Percentiles rank a stretch among this genome's conserved stretches.
Evolutionary conservation across 2,888 invertebrate genomes (phyloP).

Genomic region (Eustalomyia histrio): DNA sequence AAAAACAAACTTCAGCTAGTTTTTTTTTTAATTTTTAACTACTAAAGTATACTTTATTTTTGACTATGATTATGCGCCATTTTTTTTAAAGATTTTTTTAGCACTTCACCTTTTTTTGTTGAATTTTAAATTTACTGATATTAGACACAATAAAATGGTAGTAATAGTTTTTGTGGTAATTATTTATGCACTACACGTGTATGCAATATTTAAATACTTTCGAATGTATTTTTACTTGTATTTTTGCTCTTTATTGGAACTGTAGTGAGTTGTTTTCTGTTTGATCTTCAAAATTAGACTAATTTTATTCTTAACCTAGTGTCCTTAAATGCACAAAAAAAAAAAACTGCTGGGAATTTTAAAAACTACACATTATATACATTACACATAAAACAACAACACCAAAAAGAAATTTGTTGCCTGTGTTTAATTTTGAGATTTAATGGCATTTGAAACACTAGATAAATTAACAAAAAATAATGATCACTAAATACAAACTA

Average conservation of each 20-base stretch:
- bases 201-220: constrained; percentile 1
- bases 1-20: too few species aligned
- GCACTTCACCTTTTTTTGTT: too few species aligned
- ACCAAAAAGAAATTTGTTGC: too few species aligned
- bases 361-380: too few species aligned
- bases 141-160: constrained; percentile 23
- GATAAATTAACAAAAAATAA: constrained; percentile 5
- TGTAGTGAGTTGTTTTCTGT: constrained; percentile 31
- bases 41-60: too few species aligned
- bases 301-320: constrained; percentile 2
- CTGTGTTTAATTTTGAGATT: too few species aligned
- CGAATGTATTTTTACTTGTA: constrained; percentile 1
- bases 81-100: too few species aligned
- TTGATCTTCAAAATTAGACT: constrained; percentile 18
- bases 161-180: constrained; percentile 10
- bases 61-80: too few species aligned
- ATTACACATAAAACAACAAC: too few species aligned
- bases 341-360: too few species aligned
- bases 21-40: too few species aligned
- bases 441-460: too few species aligned
- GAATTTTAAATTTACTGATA: background rate
- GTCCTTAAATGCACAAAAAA: background rate
- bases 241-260: constrained; percentile 16
- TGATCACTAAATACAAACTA: constrained; percentile 15
- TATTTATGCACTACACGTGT: constrained; percentile 38